Conservation (phyloP, 2,888 invertebrate species). For the Melieria picta region DNA sequence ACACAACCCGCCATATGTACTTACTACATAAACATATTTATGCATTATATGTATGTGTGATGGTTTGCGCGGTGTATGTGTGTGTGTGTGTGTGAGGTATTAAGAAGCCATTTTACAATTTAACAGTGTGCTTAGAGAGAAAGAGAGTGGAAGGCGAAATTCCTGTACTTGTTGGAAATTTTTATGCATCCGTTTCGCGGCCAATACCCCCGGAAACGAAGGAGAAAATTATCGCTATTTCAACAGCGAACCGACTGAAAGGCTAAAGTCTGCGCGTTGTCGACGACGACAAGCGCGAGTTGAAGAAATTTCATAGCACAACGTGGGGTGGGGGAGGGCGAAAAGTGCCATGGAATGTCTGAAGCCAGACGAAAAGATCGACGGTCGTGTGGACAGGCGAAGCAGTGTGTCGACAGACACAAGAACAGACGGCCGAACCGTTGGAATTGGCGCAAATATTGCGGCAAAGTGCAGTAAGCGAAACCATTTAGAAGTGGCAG, state of each 20-base stretch:
- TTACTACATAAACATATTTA: neutral
- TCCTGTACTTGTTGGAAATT: constrained; percentile 33
- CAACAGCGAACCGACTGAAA: constrained; percentile 31
- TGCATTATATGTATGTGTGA: neutral
- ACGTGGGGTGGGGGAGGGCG: neutral
- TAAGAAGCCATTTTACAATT: constrained; percentile 19
- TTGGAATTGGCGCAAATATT: neutral
- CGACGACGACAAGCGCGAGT: constrained; percentile 16
- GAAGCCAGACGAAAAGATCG: neutral
- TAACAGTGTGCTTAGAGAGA: constrained; percentile 17
- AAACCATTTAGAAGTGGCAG: constrained; percentile 31
- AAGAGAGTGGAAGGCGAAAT: constrained; percentile 26
- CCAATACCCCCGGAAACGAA: constrained; percentile 49
- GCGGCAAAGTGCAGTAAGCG: constrained; percentile 18
- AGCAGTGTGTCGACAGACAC: neutral
- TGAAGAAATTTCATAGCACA: neutral
- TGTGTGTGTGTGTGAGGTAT: constrained; percentile 1
- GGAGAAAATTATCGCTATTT: constrained; percentile 46
- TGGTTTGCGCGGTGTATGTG: neutral
- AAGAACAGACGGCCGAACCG: neutral
- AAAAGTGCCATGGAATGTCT: constrained; percentile 24
- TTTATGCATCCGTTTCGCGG: constrained; percentile 44
- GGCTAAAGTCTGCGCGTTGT: constrained; percentile 7
- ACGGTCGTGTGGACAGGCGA: neutral
- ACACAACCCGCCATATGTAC: neutral